A percentile compares a stretch with the other conserved stretches of the same genome.
phyloP scores from a whole-genome alignment of 2,888 invertebrate genomes.

The Nemapogon koenigi region DNA sequence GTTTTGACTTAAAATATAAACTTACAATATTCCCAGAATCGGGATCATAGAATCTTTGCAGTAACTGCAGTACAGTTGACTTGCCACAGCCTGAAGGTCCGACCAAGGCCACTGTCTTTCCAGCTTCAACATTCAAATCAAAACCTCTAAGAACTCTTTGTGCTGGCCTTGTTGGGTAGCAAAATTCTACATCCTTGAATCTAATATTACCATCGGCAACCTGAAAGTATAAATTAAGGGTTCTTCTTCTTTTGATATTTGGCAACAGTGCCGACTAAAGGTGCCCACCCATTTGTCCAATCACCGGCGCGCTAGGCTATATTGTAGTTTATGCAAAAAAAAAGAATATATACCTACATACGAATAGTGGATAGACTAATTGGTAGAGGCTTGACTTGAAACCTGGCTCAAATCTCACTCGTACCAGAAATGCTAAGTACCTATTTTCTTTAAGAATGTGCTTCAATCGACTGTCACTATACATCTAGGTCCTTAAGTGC shows the following conservation, averaged over 20 bases:
- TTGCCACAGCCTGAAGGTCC: slow-evolving; percentile 82
- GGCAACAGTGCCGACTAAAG: too few relatives aligned
- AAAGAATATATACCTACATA: too few relatives aligned
- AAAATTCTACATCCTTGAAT: slow-evolving; percentile 74
- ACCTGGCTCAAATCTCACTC: too few relatives aligned
- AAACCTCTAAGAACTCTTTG: slow-evolving; percentile 74
- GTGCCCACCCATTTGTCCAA: too few relatives aligned
- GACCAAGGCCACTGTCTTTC: slow-evolving; percentile 78
- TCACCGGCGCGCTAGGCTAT: neutral
- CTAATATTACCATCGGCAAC: slow-evolving; percentile 70
- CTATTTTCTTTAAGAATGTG: too few relatives aligned
- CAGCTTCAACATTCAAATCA: slow-evolving; percentile 69
- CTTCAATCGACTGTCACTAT: too few relatives aligned
- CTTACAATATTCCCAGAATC: slow-evolving; percentile 62
- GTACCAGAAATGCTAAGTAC: too few relatives aligned
- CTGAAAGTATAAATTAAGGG: slow-evolving; percentile 42
- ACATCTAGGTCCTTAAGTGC: too few relatives aligned
- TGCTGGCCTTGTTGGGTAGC: slow-evolving; percentile 80
- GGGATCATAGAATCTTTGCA: slow-evolving; percentile 83
- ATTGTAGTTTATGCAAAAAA: slow-evolving; percentile 30
- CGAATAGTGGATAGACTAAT: too few relatives aligned
- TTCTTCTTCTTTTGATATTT: too few relatives aligned
- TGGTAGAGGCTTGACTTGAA: too few relatives aligned
- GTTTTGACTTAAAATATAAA: slow-evolving; percentile 17
- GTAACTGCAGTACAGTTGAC: slow-evolving; percentile 78